Conservation (phyloP, 2,113 vertebrate species). For the Rhinolophus ferrumequinum region DNA sequence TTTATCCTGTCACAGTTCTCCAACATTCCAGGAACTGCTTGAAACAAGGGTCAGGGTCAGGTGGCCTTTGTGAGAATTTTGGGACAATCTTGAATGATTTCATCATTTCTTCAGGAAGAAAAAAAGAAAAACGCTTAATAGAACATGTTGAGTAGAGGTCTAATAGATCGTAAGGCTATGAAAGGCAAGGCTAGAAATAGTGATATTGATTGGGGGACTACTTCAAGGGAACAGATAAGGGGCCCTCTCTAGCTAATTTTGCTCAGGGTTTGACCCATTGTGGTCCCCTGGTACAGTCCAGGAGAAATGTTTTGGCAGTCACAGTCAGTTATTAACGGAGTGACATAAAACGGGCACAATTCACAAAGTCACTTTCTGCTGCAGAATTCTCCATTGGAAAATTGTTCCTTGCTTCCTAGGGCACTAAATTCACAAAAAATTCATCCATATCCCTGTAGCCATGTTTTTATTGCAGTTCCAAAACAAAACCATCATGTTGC, state of each 20-base stretch:
- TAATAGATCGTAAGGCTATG: neutral
- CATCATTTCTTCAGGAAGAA: neutral
- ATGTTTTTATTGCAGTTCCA: slow-evolving; percentile 22
- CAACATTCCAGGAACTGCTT: neutral
- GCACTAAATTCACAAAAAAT: slow-evolving; percentile 33
- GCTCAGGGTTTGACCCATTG: neutral
- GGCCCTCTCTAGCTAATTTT: neutral
- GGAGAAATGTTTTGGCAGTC: neutral
- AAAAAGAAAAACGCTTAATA: neutral
- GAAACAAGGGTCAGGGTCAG: neutral
- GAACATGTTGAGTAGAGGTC: neutral
- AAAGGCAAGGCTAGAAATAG: neutral
- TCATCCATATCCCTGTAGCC: neutral
- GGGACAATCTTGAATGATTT: neutral
- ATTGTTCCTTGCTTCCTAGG: neutral
- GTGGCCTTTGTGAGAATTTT: neutral
- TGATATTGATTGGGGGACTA: neutral
- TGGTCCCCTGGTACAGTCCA: neutral
- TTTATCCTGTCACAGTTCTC: neutral
- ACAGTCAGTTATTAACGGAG: neutral
- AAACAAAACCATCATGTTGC: slow-evolving; percentile 67
- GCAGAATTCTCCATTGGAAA: neutral
- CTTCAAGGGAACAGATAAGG: neutral
- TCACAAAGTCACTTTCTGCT: neutral
- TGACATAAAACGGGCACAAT: neutral